Evolutionary conservation across 2,888 invertebrate genomes (phyloP).

Genomic region (Phyllotreta cruciferae): DNA sequence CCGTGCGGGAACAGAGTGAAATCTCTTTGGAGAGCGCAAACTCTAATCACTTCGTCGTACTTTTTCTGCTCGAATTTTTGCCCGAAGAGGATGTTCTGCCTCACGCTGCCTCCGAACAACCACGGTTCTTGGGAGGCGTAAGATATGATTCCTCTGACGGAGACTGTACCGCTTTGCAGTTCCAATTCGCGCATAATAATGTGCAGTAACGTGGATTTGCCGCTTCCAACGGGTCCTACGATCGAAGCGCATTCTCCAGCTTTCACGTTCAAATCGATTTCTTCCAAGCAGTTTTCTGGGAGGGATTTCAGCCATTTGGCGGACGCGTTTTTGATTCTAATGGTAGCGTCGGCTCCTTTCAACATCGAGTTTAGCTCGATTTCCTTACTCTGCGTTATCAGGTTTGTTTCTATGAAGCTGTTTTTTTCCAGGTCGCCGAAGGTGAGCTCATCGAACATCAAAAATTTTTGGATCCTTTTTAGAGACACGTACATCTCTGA

Average conservation of each 20-base stretch:
- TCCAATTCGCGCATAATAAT: conserved; percentile 74
- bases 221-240: conserved; percentile 70
- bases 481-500: conserved; percentile 65
- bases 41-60: conserved; percentile 71
- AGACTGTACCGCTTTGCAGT: conserved; percentile 64
- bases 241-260: conserved; percentile 54
- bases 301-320: conserved; percentile 39
- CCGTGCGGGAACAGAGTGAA: conserved; percentile 76
- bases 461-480: conserved; percentile 64
- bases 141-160: conserved; percentile 26
- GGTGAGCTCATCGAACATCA: conserved; percentile 52
- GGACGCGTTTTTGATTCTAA: conserved; percentile 30
- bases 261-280: conserved; percentile 32
- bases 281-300: conserved; percentile 34
- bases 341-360: neutral
- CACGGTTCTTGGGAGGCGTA: conserved; percentile 83
- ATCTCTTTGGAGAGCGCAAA: conserved; percentile 75
- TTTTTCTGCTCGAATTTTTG: conserved; percentile 71
- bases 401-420: too few relatives aligned
- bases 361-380: neutral
- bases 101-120: conserved; percentile 80
- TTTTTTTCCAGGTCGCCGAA: neutral
- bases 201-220: conserved; percentile 66
- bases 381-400: neutral
- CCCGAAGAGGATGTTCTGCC: conserved; percentile 94